A percentile compares a stretch with the other conserved stretches of the same genome.
phyloP scores from a whole-genome alignment of 1,140 invertebrate genomes.

The Mylabris phalerata region DNA sequence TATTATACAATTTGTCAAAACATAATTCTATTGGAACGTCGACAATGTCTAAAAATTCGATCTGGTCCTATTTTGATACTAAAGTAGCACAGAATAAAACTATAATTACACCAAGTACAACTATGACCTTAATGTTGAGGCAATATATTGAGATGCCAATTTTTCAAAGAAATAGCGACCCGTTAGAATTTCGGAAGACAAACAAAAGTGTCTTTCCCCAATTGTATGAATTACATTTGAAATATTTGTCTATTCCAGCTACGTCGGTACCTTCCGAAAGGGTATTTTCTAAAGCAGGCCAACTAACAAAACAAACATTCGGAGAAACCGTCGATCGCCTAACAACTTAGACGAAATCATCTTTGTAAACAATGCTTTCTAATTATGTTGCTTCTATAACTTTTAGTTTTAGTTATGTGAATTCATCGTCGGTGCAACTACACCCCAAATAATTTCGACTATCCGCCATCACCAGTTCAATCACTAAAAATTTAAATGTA shows the following conservation, averaged over 20 bases:
- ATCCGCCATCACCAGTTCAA: too few species aligned
- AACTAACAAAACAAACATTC: too few species aligned
- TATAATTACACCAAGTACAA: too few species aligned
- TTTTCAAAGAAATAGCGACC: slow-evolving; percentile 22
- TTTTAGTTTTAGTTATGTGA: too few species aligned
- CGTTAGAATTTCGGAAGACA: slow-evolving; percentile 29
- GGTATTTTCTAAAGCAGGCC: neutral
- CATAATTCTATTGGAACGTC: neutral
- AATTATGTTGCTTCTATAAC: neutral
- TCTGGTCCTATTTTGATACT: slow-evolving; percentile 23
- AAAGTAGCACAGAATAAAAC: neutral
- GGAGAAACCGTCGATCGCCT: too few species aligned
- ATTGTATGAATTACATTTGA: slow-evolving; percentile 24
- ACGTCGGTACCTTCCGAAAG: slow-evolving; percentile 30
- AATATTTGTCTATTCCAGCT: slow-evolving; percentile 30
- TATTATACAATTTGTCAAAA: slow-evolving; percentile 2
- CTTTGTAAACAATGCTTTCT: too few species aligned
- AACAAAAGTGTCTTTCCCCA: slow-evolving; percentile 21
- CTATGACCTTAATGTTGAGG: slow-evolving; percentile 9
- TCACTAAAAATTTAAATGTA: too few species aligned
- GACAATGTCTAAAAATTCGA: too few species aligned
- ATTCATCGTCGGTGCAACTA: too few species aligned
- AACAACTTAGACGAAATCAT: too few species aligned
- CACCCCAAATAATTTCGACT: too few species aligned
- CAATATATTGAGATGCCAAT: slow-evolving; percentile 30